Base-by-base conservation (phyloP, 2,797 vertebrate genomes). In the Pitangus sulphuratus region DNA sequence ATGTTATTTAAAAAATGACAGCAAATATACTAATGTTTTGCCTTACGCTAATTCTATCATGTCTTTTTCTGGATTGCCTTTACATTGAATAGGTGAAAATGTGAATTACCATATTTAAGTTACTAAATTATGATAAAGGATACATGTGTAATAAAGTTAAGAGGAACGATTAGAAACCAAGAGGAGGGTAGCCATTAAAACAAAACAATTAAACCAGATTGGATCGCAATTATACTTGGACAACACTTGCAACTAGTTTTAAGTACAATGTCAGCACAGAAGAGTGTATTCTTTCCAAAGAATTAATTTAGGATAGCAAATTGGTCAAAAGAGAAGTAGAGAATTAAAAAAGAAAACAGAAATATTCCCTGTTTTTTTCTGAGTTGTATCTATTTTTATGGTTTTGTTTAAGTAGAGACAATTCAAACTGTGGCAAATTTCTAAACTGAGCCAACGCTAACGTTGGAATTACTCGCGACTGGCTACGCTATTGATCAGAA, bases 401-500 rank as follows among this genome's bases (percentile, higher is more conserved):
- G 16, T 75, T 53, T 74, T 65, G 57, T 81, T 93, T 70, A 80
- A 84, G n/a, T 35, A 91, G 42, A 20, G 76, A 47, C 78, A 91
- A 57, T 54, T 72, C 47, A 86, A 89, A 90, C 54, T 54, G 50
- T 39, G 35, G 39, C 40, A 90, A 65, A 85, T 74, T 51, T 75
- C 8, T 22, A 75, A 75, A 86, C 6, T 28, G 42, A 68, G 57
- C 48, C 88, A 47, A 65, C 78, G 42, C 33, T 60, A 37, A 77
- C 18, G 80, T 12, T 62, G 57, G 53, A 92, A 92, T 80, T 51
- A 79, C 37, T 50, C 42, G 25, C 1, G 26, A 87, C 33, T 21
- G 77, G 60, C 65, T 79, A 72, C 66, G 22, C 24, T 78, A 90
- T 92, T 94, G 89, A 91, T 84, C 72, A 77, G 82, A 87, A 56